Base-by-base conservation (phyloP, 2,113 vertebrate species). In the Strix aluco region DNA sequence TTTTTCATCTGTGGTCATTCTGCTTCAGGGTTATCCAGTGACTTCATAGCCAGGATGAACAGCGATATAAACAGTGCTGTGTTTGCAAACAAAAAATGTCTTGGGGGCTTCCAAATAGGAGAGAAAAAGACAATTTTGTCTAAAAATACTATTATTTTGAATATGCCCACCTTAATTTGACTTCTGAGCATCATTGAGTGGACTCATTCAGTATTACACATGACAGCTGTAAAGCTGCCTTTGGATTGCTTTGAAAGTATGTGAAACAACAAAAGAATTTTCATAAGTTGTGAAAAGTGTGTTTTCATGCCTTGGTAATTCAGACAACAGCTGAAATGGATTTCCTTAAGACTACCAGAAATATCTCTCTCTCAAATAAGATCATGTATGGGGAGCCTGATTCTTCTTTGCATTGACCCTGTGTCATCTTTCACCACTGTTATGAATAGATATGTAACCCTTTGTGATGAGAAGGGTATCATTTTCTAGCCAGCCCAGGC, bases 301-400 rank as follows among this genome's bases (percentile, higher is more conserved):
- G 30, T 86, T 83, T 92, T 55, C 44, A 15, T 86, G 47, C 61
- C 52, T 21, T 32, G 7, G 44, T 61, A 65, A 69, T 88, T 75
- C 77, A 89, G 65, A 74, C 71, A 95, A 75, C 88, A 89, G 65
- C 90, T 96, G 83, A 92, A 86, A 84, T 6, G 6, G 40, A 61
- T 94, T 89, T 81, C 49, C 66, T 79, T 63, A 59, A 55, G 51
- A 32, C 25, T 57, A 44, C 36, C 71, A 84, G 77, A 93, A 78
- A 72, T 79, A n/a, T 3, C 40, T 34, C 34, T 55, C 19, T 80
- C 66, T 81, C n/a, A 54, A 80, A 34, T 81, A 47, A 92, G 25
- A 69, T 61, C 42, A 15, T 20, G 32, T 38, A 21, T 15, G 46
- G 36, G 57, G 49, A 72, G 36, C 42, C 30, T 25, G 59, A 57